A percentile compares a stretch with the other conserved stretches of the same genome.
These are phyloP conservation scores for Solea solea DNA, from an alignment of 2,113 vertebrate genomes.

Conservation along the genomic window DNA sequence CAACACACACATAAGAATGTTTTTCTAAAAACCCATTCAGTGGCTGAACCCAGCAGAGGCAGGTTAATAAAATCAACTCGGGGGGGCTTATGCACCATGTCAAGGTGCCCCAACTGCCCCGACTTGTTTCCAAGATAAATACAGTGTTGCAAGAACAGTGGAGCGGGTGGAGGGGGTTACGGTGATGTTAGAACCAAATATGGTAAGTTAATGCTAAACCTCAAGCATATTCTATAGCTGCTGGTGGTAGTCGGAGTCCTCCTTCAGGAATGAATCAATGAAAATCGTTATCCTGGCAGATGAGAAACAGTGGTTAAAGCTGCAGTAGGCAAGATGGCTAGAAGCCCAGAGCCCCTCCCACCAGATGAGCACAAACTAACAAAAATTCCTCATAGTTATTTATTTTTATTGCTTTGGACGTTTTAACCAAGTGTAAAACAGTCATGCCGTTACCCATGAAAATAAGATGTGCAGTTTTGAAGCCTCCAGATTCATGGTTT, in stretches of 20 bases:
- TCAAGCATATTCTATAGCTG: not conserved
- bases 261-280: too few relatives aligned
- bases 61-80: not conserved
- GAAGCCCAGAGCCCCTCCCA: not conserved
- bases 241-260: too few relatives aligned
- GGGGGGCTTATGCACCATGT: not conserved
- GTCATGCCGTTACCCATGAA: too few relatives aligned
- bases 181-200: not conserved
- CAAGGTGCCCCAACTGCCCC: not conserved
- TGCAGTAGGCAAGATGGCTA: not conserved
- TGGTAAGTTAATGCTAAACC: not conserved
- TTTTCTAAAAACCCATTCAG: slow-evolving; percentile 5
- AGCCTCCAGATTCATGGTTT: too few relatives aligned
- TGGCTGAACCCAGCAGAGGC: not conserved
- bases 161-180: too few relatives aligned
- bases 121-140: slow-evolving; percentile 2
- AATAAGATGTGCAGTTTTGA: too few relatives aligned
- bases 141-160: not conserved
- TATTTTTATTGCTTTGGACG: too few relatives aligned
- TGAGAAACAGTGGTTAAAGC: not conserved
- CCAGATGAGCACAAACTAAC: too few relatives aligned
- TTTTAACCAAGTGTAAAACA: too few relatives aligned
- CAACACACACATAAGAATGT: slow-evolving; percentile 33
- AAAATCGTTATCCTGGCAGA: not conserved
- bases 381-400: too few relatives aligned